Percentiles rank a stretch among this genome's conserved stretches.
Evolutionary conservation across 2,113 vertebrate species (phyloP).

Genomic region (Protomyctophum bolini): DNA sequence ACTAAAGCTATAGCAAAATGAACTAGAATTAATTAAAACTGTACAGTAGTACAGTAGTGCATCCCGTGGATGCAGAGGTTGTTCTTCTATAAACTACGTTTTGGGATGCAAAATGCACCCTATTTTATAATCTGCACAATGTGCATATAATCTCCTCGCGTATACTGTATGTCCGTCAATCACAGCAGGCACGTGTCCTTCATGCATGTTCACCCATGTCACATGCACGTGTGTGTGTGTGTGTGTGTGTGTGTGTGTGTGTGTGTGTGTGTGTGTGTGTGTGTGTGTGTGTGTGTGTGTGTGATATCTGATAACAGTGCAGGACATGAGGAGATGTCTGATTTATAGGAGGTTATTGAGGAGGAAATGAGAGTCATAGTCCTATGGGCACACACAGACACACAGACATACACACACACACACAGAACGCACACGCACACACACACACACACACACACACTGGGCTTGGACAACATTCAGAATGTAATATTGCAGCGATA

Average conservation of each 20-base stretch:
- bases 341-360: constrained; percentile 71
- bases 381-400: constrained; percentile 52
- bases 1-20: too few species aligned
- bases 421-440: constrained; percentile 14
- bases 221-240: constrained; percentile 38
- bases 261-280: constrained; percentile 22
- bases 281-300: constrained; percentile 8
- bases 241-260: constrained; percentile 18
- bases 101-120: too few species aligned
- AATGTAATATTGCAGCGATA: too few species aligned
- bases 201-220: constrained; percentile 60
- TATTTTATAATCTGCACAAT: constrained; percentile 21
- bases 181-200: constrained; percentile 54
- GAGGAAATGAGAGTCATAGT: constrained; percentile 75
- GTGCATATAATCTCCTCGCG: constrained; percentile 21
- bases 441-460: constrained; percentile 26
- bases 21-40: too few species aligned
- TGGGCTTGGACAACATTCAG: too few species aligned
- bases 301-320: constrained; percentile 47
- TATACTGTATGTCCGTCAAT: constrained; percentile 51
- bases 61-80: too few species aligned
- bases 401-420: background rate
- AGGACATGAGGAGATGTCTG: constrained; percentile 39
- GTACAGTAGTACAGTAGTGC: too few species aligned
- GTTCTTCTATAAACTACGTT: too few species aligned